Evolutionary conservation across 2,113 vertebrate species (phyloP).

Genomic region (Heptranchias perlo): DNA sequence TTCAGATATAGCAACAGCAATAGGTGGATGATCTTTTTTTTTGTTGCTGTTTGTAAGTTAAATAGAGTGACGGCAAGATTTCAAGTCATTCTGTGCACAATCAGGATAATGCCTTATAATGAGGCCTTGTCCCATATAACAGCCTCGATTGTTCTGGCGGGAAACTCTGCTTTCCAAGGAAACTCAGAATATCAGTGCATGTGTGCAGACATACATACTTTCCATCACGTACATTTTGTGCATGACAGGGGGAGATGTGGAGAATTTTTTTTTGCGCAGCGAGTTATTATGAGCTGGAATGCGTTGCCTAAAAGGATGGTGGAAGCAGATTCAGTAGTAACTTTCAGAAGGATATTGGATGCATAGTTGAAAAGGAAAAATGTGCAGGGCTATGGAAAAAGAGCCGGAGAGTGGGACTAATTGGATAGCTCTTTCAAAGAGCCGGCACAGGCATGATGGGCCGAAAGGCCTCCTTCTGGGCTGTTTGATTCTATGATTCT

Average conservation of each 20-base stretch:
- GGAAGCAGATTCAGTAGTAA: too few species aligned
- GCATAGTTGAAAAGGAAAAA: neutral
- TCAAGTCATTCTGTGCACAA: neutral
- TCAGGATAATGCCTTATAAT: neutral
- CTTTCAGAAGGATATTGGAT: neutral
- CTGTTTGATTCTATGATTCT: neutral
- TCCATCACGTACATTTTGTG: too few species aligned
- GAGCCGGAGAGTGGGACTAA: neutral
- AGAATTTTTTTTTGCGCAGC: too few species aligned
- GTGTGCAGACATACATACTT: too few species aligned
- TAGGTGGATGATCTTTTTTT: neutral
- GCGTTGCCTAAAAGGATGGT: too few species aligned
- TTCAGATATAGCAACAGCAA: neutral
- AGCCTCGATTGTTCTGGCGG: too few species aligned
- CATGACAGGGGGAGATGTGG: too few species aligned
- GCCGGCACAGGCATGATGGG: neutral
- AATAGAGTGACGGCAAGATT: neutral
- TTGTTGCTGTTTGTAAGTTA: neutral
- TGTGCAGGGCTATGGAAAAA: neutral
- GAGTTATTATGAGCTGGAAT: too few species aligned
- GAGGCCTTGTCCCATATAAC: too few species aligned
- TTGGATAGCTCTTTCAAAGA: neutral
- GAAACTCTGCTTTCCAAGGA: too few species aligned
- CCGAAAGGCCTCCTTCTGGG: neutral
- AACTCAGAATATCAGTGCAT: too few species aligned